These are phyloP conservation scores for Mechanitis messenoides DNA, from an alignment of 2,888 invertebrate species.

Conservation along the genomic window DNA sequence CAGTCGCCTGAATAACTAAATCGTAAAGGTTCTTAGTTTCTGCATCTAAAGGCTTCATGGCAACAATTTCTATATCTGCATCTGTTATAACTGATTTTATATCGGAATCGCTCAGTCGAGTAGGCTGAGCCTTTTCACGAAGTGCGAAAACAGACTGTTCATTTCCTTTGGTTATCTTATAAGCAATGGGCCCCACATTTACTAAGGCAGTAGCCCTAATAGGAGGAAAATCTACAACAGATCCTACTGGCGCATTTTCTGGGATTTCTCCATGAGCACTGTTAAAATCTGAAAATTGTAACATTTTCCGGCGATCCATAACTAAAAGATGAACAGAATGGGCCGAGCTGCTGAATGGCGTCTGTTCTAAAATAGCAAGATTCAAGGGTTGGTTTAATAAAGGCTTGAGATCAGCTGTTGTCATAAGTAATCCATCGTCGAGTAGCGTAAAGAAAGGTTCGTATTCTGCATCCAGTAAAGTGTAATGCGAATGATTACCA, in stretches of 20 bases:
- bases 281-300: constrained; percentile 82
- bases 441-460: constrained; percentile 91
- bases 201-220: constrained; percentile 83
- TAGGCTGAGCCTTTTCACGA: constrained; percentile 73
- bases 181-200: constrained; percentile 82
- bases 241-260: constrained; percentile 86
- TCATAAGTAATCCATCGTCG: constrained; percentile 93
- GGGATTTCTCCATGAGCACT: constrained; percentile 81
- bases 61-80: constrained; percentile 84
- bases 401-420: constrained; percentile 89
- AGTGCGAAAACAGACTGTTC: constrained; percentile 84
- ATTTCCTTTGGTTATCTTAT: constrained; percentile 87
- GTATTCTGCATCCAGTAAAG: constrained; percentile 84
- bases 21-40: constrained; percentile 84
- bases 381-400: constrained; percentile 88
- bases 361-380: constrained; percentile 87
- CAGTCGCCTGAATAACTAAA: constrained; percentile 87
- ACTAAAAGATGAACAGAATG: constrained; percentile 89
- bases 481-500: constrained; percentile 72
- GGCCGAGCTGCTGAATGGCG: constrained; percentile 85
- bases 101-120: constrained; percentile 48
- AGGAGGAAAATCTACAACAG: constrained; percentile 82
- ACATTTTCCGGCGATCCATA: constrained; percentile 87
- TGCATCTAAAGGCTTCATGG: constrained; percentile 85
- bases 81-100: constrained; percentile 74